Base-by-base conservation (phyloP, 2,888 invertebrate species). In the Odontomyia ornata region DNA sequence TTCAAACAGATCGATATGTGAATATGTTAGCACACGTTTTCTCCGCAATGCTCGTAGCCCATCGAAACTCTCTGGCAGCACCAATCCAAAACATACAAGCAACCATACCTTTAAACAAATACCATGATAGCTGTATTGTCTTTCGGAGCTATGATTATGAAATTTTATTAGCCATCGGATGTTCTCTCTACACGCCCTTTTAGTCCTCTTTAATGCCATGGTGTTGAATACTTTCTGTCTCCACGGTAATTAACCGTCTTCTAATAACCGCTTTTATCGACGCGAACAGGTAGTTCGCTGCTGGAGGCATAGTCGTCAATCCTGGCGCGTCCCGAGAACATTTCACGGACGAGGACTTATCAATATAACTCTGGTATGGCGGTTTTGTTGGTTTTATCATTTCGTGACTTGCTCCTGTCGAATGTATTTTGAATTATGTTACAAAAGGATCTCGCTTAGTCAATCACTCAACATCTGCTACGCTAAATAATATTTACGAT, bases 141-240 rank as follows among this genome's bases (percentile, higher is more conserved):
- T 73, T 73, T 23, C 21, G 67, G 52, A 47, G 21, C 76, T 65
- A 27, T 76, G 67, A 76, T 76, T 76, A 76, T n/a, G 27, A 56
- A 67, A 23, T 67, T 76, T 76, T 76, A 76, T 76, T 76, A 56
- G 76, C 76, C 52, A 18, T 11, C 36, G 23, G 52, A 1, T 30
- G 1, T 36, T n/a, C 36, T 60, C 60, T 36, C 5, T 36, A 36
- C 73, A 60, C 73, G 69, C 69, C 69, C 47, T 69, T 9, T 25
- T 46, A 25, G 69, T 18, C 47, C 11, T 46, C 47, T 69, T 69
- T 69, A 69, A 69, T 69, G 47, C 69, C 27, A 47, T 62, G 65
- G 76, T 76, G 76, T 76, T 65, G 76, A 67, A 27, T 18, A 28
- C 56, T 47, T 52, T 77, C 62, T 72, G 77, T 77, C 77, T 77